Conservation (phyloP, 2,888 invertebrate species). For the Dolichopus griseipennis region DNA sequence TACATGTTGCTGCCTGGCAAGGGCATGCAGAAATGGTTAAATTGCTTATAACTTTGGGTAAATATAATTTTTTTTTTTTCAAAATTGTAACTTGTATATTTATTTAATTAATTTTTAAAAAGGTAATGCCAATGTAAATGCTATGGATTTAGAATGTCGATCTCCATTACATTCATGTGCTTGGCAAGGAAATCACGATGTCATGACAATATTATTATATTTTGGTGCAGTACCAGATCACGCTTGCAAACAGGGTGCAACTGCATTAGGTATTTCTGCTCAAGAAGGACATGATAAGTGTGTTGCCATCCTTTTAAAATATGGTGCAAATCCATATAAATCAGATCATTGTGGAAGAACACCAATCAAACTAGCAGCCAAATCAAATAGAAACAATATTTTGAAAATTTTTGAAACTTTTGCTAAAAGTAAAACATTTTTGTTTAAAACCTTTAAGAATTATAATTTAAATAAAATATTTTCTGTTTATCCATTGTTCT, state of each 20-base stretch:
- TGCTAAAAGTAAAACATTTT: conserved; percentile 40
- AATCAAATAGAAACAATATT: conserved; percentile 82
- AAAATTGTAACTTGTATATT: background rate
- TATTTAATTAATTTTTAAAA: background rate
- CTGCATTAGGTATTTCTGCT: conserved; percentile 88
- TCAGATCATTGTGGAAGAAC: conserved; percentile 81
- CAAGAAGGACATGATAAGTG: conserved; percentile 94
- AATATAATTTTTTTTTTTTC: conserved; percentile 23
- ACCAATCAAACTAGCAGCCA: conserved; percentile 79
- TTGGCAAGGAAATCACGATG: conserved; percentile 87
- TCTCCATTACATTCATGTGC: conserved; percentile 91
- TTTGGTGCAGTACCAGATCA: conserved; percentile 79
- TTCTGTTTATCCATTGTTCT: background rate
- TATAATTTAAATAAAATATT: background rate
- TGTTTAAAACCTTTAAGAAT: background rate
- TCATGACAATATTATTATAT: conserved; percentile 69
- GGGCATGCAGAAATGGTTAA: conserved; percentile 91
- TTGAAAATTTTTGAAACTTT: conserved; percentile 68
- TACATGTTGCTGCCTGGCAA: conserved; percentile 89
- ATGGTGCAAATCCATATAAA: conserved; percentile 77
- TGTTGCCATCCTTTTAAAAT: conserved; percentile 70
- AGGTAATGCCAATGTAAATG: conserved; percentile 80
- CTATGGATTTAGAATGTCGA: conserved; percentile 75
- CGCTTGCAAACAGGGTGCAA: conserved; percentile 91
- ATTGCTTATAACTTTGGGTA: conserved; percentile 62